phyloP scores from a whole-genome alignment of 1,140 invertebrate genomes.

The Hirudo medicinalis region DNA sequence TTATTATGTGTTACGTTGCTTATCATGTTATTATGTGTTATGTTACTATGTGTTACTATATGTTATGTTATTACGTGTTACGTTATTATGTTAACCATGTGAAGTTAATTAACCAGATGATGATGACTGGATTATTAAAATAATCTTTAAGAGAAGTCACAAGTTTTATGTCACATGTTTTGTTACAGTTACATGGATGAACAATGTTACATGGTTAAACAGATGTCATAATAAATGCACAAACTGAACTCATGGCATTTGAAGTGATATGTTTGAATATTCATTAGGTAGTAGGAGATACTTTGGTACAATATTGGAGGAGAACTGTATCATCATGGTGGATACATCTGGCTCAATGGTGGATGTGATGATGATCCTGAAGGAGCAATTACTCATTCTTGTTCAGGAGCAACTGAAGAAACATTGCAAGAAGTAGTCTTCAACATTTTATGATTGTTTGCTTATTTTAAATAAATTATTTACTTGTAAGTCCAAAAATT shows the following conservation, averaged over 20 bases:
- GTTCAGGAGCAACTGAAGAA: conserved; percentile 41
- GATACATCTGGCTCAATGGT: conserved; percentile 43
- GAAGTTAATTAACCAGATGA: no score
- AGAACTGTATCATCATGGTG: conserved; percentile 35
- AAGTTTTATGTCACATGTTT: no score
- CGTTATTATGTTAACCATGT: background rate
- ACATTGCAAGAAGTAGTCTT: conserved; percentile 2
- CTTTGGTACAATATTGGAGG: conserved; percentile 39
- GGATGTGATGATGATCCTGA: conserved; percentile 37
- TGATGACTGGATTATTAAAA: no score
- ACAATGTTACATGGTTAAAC: no score
- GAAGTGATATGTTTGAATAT: no score
- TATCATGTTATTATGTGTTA: background rate
- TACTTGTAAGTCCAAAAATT: background rate
- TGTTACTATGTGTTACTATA: background rate
- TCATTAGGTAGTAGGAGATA: conserved; percentile 36
- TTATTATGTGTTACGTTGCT: no score
- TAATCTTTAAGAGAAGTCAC: no score
- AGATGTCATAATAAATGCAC: no score
- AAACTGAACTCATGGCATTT: no score
- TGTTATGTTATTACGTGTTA: no score
- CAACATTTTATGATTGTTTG: background rate
- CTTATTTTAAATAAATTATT: background rate
- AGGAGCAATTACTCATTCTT: conserved; percentile 37
- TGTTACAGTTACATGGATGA: no score